Conservation (phyloP, 2,888 invertebrate species). For the Caenorhabditis sp. region DNA sequence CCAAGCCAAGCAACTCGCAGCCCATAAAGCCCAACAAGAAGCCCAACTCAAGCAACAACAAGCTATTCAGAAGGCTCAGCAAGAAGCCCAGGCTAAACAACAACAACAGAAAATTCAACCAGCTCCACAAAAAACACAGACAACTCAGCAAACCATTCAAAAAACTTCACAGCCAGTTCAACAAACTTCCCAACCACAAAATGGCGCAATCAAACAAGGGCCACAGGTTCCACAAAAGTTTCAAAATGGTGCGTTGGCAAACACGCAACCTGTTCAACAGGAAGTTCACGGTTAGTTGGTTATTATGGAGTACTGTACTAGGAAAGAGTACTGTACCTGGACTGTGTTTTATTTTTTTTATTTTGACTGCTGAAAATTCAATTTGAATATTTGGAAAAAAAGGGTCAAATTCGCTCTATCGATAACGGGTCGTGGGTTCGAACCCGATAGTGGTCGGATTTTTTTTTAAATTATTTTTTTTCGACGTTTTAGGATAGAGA, state of each 20-base stretch:
- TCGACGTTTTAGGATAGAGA: too few species aligned
- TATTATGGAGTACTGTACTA: too few species aligned
- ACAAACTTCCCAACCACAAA: conserved; percentile 6
- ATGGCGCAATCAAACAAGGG: neutral
- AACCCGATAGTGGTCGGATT: too few species aligned
- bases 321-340: too few species aligned
- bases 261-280: conserved; percentile 14
- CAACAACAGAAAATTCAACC: conserved; percentile 22
- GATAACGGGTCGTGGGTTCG: too few species aligned
- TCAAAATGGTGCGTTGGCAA: conserved; percentile 5
- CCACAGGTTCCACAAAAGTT: conserved; percentile 20
- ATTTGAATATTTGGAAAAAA: too few species aligned
- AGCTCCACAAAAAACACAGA: conserved; percentile 10
- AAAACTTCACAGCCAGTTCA: conserved; percentile 1
- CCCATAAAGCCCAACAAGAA: conserved; percentile 21
- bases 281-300: conserved; percentile 21
- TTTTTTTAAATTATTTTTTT: too few species aligned
- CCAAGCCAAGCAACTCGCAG: conserved; percentile 13
- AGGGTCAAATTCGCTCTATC: too few species aligned
- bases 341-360: too few species aligned
- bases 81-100: conserved; percentile 15
- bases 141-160: conserved; percentile 13
- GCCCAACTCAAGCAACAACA: conserved; percentile 22
- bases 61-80: conserved; percentile 27
- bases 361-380: too few species aligned